phyloP scores from a whole-genome alignment of 1,140 invertebrate species.

The Pteromalus puparum region DNA sequence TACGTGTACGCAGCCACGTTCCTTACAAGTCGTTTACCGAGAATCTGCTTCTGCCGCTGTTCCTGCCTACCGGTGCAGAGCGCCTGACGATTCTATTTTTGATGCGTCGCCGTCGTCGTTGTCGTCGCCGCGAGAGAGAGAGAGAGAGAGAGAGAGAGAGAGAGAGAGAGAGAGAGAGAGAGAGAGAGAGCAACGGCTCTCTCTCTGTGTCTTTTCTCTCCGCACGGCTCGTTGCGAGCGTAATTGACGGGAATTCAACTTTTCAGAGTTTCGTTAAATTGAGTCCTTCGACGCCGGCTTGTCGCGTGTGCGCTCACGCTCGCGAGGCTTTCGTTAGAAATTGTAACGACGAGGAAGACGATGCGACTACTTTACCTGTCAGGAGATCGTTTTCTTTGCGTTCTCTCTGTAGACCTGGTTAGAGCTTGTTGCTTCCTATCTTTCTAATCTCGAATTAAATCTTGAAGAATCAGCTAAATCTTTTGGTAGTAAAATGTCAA shows the following conservation, averaged over 20 bases:
- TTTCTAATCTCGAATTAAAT: background rate
- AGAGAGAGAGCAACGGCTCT: background rate
- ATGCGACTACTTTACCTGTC: slow-evolving; percentile 7
- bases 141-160: background rate
- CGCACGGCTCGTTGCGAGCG: background rate
- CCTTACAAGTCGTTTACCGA: slow-evolving; percentile 30
- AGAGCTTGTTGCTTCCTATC: background rate
- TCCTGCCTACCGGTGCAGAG: background rate
- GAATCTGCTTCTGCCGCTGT: background rate
- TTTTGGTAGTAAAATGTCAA: no score
- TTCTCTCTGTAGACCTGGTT: background rate
- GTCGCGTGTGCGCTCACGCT: background rate
- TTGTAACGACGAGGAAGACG: slow-evolving; percentile 1
- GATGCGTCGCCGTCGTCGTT: background rate
- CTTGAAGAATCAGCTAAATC: background rate
- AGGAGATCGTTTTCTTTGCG: background rate
- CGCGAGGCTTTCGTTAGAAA: slow-evolving; percentile 29
- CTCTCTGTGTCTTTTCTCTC: background rate
- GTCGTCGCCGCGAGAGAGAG: background rate
- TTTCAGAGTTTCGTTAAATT: slow-evolving; percentile 24
- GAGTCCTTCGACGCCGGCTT: slow-evolving; percentile 16
- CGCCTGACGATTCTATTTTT: slow-evolving; percentile 30
- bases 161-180: background rate
- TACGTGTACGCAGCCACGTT: slow-evolving; percentile 1
- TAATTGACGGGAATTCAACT: slow-evolving; percentile 44